Conservation (phyloP, 2,113 vertebrate species). For the Platysteira castanea region DNA sequence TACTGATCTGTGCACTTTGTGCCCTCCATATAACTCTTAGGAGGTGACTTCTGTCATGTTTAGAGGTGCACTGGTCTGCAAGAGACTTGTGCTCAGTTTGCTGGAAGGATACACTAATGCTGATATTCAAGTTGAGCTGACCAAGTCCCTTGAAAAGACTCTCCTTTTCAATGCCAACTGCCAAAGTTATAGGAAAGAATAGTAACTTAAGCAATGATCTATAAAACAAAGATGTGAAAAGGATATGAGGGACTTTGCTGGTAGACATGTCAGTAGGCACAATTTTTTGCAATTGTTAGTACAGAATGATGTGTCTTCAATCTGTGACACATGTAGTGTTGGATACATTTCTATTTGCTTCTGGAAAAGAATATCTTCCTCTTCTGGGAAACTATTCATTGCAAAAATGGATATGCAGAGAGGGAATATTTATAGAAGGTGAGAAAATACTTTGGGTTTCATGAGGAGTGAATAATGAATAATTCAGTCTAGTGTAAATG, state of each 20-base stretch:
- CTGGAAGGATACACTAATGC: background rate
- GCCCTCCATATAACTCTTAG: background rate
- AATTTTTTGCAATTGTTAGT: background rate
- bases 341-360: background rate
- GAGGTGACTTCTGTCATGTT: background rate
- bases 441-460: constrained; percentile 44
- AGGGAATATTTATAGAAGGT: constrained; percentile 31
- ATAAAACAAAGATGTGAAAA: background rate
- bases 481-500: background rate
- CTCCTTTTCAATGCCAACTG: background rate
- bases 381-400: constrained; percentile 20
- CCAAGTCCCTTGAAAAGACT: background rate
- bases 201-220: background rate
- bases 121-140: background rate
- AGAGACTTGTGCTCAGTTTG: background rate
- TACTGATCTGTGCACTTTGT: background rate
- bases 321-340: background rate
- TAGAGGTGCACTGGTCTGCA: background rate
- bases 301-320: background rate
- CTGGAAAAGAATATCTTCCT: background rate
- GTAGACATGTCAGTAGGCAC: background rate
- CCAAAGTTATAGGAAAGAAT: background rate
- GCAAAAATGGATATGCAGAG: background rate
- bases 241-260: background rate
- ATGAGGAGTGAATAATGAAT: constrained; percentile 25